Conservation (phyloP, 1,140 invertebrate species). For the Ostrea denselamellosa region DNA sequence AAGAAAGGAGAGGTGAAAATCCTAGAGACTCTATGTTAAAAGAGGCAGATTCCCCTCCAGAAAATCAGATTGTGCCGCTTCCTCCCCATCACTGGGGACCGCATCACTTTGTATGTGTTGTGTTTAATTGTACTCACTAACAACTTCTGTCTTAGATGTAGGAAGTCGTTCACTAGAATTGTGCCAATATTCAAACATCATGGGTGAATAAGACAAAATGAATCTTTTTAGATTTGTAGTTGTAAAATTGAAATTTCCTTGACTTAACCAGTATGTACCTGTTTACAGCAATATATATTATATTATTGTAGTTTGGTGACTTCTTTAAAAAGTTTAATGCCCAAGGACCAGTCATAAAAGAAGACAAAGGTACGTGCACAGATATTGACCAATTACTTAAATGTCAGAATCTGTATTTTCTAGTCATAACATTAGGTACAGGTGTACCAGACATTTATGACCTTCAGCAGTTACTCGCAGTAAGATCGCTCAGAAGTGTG, state of each 20-base stretch:
- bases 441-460: not conserved
- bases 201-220: not conserved
- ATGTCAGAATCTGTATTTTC: not conserved
- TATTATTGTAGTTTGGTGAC: slow-evolving; percentile 24
- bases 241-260: too few relatives aligned
- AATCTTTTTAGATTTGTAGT: not conserved
- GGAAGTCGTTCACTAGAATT: not conserved
- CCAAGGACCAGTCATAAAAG: slow-evolving; percentile 2
- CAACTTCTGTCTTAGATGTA: not conserved
- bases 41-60: slow-evolving; percentile 21
- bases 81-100: not conserved
- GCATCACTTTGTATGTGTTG: not conserved
- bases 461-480: too few relatives aligned
- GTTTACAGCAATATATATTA: not conserved
- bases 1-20: not conserved
- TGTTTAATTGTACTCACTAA: not conserved
- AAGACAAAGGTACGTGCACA: not conserved
- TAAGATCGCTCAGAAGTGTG: too few relatives aligned
- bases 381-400: not conserved
- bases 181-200: not conserved
- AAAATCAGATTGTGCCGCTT: not conserved
- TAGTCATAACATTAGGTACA: not conserved
- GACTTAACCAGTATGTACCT: too few relatives aligned
- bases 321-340: not conserved
- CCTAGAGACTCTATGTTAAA: slow-evolving; percentile 40